phyloP scores from a whole-genome alignment of 1,140 invertebrate genomes.

The Apis mellifera region DNA sequence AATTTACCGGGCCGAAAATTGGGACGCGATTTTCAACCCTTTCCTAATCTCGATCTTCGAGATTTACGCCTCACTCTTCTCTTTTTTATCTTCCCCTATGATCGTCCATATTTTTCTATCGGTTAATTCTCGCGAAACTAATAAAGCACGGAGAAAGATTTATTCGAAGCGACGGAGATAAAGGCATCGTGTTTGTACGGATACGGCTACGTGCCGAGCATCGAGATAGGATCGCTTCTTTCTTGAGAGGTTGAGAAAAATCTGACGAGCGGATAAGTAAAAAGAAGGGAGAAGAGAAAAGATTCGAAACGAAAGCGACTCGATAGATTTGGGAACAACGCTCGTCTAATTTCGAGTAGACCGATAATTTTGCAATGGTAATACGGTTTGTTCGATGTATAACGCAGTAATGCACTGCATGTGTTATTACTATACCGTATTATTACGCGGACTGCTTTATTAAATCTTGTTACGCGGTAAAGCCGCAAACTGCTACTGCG shows the following conservation, averaged over 20 bases:
- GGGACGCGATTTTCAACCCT: too few relatives aligned
- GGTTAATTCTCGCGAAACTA: constrained; percentile 4
- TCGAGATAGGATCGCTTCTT: constrained; percentile 1
- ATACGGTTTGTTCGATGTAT: constrained; percentile 35
- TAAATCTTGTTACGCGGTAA: constrained; percentile 66
- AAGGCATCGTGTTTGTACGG: not conserved
- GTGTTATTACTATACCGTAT: constrained; percentile 63
- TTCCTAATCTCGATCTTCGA: too few relatives aligned
- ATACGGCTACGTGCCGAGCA: constrained; percentile 13
- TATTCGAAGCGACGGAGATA: not conserved
- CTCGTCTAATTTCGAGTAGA: not conserved
- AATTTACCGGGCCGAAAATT: constrained; percentile 77
- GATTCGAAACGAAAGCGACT: too few relatives aligned
- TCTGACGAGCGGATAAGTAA: not conserved
- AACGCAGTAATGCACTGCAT: constrained; percentile 53
- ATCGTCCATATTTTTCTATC: not conserved
- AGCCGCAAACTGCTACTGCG: constrained; percentile 65
- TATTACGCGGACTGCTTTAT: constrained; percentile 67
- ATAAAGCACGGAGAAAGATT: not conserved
- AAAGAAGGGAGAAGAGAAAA: not conserved
- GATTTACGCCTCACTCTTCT: too few relatives aligned
- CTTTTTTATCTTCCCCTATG: too few relatives aligned
- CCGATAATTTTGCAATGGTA: constrained; percentile 42
- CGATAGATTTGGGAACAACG: not conserved
- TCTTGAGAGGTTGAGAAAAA: too few relatives aligned